Evolutionary conservation across 1,140 invertebrate species (phyloP), one percentile per base, ranked within the genome.

Genomic region (Lucilia cuprina): DNA sequence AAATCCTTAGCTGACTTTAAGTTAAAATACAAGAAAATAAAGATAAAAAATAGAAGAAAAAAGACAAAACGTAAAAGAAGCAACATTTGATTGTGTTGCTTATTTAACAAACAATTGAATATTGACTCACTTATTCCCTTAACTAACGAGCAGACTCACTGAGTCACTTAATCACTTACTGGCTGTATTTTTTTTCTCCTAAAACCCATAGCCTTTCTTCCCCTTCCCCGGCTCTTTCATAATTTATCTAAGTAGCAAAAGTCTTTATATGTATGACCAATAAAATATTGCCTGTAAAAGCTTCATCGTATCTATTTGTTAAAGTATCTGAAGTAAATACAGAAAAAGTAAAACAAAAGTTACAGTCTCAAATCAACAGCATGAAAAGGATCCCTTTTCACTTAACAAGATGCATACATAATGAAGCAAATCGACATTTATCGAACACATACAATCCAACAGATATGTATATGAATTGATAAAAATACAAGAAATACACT

Each of bases 391-490:
- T 80, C 35, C 77, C 41, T 80, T 80, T 80, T 80, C 77, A 80
- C 77, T 80, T 80, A 80, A 80, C 77, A 80, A 49, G 77, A 49
- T 80, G 77, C 77, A 80, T 80, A 17, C 21, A 80, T 80, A 80
- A 80, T 80, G 77, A 80, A 80, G 77, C 21, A 80, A 80, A 80
- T 80, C 77, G 77, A 80, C 77, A 80, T 80, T 80, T 80, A 80
- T 80, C n/a, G 77, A 8, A 12, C 5, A 80, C 8, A 80, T 12
- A 49, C 77, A 49, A 21, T 13, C 41, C 19, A 4, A 25, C 7
- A 19, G 8, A 21, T 13, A 50, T 41, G 7, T 21, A 49, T 30
- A 25, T 30, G 25, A 0, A 2, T 19, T 3, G 1, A 21, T 19
- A 78, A 30, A 14, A 50, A 78, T n/a, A 70, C 8, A 19, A 70